Evolutionary conservation across 2,797 vertebrate species (phyloP).

Genomic region (Hemitrygon akajei): DNA sequence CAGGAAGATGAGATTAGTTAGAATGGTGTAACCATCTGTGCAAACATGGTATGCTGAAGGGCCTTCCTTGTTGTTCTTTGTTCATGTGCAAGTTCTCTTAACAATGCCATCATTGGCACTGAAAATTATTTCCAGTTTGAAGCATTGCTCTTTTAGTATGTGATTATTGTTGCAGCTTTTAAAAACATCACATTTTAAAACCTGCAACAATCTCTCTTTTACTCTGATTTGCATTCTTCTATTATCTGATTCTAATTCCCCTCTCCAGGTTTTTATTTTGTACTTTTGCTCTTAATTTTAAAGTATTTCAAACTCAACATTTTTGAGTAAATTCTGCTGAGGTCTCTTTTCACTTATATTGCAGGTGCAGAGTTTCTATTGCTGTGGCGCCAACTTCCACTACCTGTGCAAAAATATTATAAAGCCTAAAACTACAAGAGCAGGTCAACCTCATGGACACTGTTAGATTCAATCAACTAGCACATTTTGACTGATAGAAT

Average conservation of each 20-base stretch:
- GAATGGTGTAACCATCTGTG: too few relatives aligned
- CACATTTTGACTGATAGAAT: background rate
- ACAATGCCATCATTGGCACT: background rate
- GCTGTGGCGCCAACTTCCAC: background rate
- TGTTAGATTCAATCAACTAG: background rate
- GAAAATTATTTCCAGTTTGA: background rate
- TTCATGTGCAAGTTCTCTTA: too few relatives aligned
- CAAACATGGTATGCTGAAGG: too few relatives aligned
- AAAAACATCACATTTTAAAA: background rate
- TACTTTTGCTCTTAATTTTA: too few relatives aligned
- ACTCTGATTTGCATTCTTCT: background rate
- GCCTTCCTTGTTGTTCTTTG: too few relatives aligned
- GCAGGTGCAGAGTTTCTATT: background rate
- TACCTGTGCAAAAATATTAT: background rate
- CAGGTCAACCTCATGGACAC: background rate
- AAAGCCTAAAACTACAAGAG: background rate
- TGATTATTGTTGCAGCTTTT: background rate
- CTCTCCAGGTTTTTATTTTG: background rate
- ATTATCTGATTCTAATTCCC: background rate
- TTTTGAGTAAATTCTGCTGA: too few relatives aligned
- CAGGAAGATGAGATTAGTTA: too few relatives aligned
- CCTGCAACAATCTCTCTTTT: too few relatives aligned
- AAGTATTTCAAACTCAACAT: too few relatives aligned
- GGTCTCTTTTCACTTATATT: background rate
- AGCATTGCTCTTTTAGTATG: background rate